Percentiles rank a stretch among this genome's conserved stretches.
These are phyloP conservation scores for Cuculus canorus DNA, from an alignment of 2,797 vertebrate species.

Conservation along the genomic window DNA sequence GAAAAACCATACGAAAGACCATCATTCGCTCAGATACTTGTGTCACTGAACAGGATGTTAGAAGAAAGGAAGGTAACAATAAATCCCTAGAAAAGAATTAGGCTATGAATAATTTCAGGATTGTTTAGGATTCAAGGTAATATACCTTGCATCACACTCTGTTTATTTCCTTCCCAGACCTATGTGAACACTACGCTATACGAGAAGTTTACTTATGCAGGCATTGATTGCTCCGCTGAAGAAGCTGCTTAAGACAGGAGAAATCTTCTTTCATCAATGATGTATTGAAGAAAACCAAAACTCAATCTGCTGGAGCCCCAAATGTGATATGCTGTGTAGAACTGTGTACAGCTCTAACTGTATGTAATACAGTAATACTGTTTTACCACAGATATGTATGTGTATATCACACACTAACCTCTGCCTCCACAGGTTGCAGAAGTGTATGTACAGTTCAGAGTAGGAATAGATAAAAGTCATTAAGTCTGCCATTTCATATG, in stretches of 20 bases:
- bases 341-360: constrained; percentile 32
- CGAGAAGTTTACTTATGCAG: constrained; percentile 89
- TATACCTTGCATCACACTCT: background rate
- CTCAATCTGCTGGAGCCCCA: constrained; percentile 1
- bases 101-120: background rate
- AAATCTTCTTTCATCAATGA: background rate
- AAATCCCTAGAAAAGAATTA: background rate
- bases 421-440: constrained; percentile 13
- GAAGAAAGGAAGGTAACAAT: constrained; percentile 87
- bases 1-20: constrained; percentile 90
- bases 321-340: constrained; percentile 50
- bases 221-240: constrained; percentile 90
- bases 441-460: constrained; percentile 66
- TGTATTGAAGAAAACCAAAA: background rate
- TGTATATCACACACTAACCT: constrained; percentile 28
- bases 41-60: constrained; percentile 87
- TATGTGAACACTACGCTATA: constrained; percentile 90
- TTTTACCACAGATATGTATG: background rate
- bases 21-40: constrained; percentile 86
- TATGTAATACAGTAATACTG: constrained; percentile 25
- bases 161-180: constrained; percentile 75
- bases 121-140: background rate
- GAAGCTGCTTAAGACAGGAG: constrained; percentile 80
- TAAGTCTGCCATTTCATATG: constrained; percentile 35
- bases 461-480: constrained; percentile 18